phyloP scores from a whole-genome alignment of 1,140 invertebrate species.

The Babylonia areolata region DNA sequence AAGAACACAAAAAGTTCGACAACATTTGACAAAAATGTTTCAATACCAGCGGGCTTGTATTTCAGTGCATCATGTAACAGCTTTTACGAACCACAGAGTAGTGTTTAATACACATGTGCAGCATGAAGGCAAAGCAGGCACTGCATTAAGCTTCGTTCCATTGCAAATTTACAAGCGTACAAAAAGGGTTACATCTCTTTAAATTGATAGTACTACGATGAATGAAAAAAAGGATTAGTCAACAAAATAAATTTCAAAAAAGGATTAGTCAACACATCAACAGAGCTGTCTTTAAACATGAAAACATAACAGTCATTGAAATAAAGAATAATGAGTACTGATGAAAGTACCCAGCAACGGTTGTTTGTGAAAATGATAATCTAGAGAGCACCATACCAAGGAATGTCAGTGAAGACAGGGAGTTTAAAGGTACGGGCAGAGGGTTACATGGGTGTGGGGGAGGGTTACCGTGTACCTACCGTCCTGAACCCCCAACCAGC shows the following conservation, averaged over 20 bases:
- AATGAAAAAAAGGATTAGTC: background rate
- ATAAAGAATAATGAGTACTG: no score
- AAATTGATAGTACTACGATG: no score
- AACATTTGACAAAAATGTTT: no score
- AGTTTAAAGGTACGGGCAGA: background rate
- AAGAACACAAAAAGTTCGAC: no score
- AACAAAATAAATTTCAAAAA: background rate
- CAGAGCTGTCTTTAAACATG: background rate
- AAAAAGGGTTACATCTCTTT: no score
- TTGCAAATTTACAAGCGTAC: background rate
- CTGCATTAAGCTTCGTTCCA: background rate
- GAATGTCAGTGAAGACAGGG: background rate
- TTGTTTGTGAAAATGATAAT: no score
- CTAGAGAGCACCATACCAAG: no score
- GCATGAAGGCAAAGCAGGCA: background rate
- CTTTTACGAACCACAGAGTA: background rate
- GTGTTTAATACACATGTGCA: background rate
- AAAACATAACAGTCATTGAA: background rate
- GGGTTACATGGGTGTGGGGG: background rate
- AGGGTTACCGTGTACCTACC: slow-evolving; percentile 6
- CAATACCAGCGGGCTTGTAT: no score
- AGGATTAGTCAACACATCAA: background rate
- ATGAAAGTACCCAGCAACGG: no score
- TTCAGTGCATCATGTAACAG: no score
- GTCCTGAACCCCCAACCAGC: background rate